phyloP scores from a whole-genome alignment of 2,113 vertebrate genomes.

The Atrichornis clamosus region DNA sequence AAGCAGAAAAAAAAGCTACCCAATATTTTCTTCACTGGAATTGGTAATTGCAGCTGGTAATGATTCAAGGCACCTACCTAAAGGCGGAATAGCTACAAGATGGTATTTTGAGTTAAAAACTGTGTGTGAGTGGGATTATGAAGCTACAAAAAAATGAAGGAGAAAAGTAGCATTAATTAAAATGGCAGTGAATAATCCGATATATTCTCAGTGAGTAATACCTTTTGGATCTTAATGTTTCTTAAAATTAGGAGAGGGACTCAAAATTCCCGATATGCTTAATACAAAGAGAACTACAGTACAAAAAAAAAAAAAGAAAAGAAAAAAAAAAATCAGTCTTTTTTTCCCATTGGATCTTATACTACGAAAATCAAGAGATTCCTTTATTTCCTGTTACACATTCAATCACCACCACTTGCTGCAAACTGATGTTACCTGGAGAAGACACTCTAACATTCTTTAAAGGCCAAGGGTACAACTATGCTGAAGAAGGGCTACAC shows the following conservation, averaged over 20 bases:
- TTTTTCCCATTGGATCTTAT: background rate
- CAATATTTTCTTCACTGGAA: slow-evolving; percentile 55
- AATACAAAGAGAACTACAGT: background rate
- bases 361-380: background rate
- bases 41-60: slow-evolving; percentile 3
- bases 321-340: background rate
- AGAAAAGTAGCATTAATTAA: background rate
- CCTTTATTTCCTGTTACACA: background rate
- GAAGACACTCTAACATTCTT: background rate
- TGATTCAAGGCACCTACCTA: background rate
- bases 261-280: background rate
- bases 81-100: background rate
- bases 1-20: background rate
- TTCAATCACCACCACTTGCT: background rate
- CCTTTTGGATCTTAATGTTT: background rate
- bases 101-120: background rate
- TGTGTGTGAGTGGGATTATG: background rate
- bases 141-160: background rate
- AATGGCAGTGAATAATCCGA: background rate
- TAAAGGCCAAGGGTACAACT: background rate
- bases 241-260: background rate
- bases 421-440: background rate
- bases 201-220: background rate
- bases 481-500: background rate
- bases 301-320: background rate